phyloP scores from a whole-genome alignment of 2,113 vertebrate species.

The Montifringilla adamsi region DNA sequence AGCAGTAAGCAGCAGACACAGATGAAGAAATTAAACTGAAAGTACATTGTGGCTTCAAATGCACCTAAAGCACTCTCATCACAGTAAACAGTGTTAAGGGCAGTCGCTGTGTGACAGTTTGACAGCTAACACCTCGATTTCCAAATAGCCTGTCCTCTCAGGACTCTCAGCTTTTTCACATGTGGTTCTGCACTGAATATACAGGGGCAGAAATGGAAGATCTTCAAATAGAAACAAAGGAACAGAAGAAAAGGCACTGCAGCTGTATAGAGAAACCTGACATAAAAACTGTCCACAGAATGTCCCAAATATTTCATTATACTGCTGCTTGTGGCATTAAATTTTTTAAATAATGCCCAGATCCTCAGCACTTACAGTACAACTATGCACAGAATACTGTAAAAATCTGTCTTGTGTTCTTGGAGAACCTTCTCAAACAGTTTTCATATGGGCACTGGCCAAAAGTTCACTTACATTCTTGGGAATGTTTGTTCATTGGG shows the following conservation, averaged over 20 bases:
- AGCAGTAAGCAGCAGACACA: background rate
- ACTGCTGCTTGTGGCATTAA: background rate
- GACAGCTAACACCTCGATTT: background rate
- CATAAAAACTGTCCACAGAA: background rate
- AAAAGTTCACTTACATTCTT: background rate
- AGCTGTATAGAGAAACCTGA: background rate
- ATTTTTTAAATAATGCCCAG: background rate
- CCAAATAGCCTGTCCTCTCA: background rate
- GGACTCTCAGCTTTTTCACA: background rate
- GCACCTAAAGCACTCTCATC: background rate
- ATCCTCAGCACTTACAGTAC: background rate
- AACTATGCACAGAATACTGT: background rate
- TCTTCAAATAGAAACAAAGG: background rate
- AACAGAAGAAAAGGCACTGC: background rate
- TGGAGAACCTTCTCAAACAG: background rate
- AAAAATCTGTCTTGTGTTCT: background rate
- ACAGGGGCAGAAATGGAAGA: background rate
- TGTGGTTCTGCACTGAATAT: background rate
- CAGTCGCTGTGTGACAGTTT: background rate
- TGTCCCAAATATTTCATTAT: background rate
- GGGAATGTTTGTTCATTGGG: background rate
- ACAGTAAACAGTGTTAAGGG: background rate
- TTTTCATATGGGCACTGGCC: background rate
- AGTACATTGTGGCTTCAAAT: background rate
- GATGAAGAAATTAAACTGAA: conserved; percentile 45